Evolutionary conservation across 2,888 invertebrate species (phyloP), one percentile per base, ranked within the genome.

Genomic region (Ernsta delagoae): DNA sequence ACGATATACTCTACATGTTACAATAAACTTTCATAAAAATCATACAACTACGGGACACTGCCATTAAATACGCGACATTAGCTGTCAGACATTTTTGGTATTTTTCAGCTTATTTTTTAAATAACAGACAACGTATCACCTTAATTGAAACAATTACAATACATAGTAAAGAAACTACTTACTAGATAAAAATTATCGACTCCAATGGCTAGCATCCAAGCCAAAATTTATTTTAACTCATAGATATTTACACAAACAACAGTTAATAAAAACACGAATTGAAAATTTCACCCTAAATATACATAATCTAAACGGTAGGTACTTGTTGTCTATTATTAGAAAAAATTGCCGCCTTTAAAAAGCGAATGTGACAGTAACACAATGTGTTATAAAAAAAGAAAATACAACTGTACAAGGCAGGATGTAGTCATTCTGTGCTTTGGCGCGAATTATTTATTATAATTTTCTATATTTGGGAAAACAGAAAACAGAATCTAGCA

Each of bases 1-100:
- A 89, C 87, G 78, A 92, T 92, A 92, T 92, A 92, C 86, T 92
- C 90, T 92, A 92, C 90, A 86, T 76, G 83, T 88, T 86, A 88
- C 84, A 86, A 56, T 90, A 88, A 89, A 89, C 85, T 82, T 87
- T 77, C 83, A 86, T 88, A 88, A 84, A 88, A 88, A 89, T 80
- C 82, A 83, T 76, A 77, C 75, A 77, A 74, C 80, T 80, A 82
- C 77, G 75, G 76, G 78, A 79, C 78, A 73, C 73, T 74, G 75
- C 74, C 71, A 60, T 53, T 53, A 75, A 72, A 71, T 53, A 71
- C 72, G 65, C 71, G 75, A 75, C 75, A 75, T 16, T 41, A 41
- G 75, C 73, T 75, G 75, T 72, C 75, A 73, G 65, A 72, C 74
- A 66, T 56, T 34, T 74, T 76, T 74, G 73, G 73, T 76, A 67